These are phyloP conservation scores for Bruchidius siliquastri DNA, from an alignment of 2,888 invertebrate species.

Conservation along the genomic window DNA sequence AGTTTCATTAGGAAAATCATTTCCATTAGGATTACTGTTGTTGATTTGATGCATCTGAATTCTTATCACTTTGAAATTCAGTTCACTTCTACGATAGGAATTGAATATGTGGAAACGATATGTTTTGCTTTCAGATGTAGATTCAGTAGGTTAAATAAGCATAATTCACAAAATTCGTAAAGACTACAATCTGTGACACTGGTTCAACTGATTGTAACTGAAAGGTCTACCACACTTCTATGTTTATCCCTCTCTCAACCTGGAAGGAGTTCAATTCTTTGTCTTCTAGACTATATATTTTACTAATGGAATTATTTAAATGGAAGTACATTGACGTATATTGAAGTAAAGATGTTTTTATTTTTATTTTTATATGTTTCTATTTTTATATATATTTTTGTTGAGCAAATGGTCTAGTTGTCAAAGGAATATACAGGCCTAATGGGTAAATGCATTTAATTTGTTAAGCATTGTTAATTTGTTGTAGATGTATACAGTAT, in stretches of 20 bases:
- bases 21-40: too few relatives aligned
- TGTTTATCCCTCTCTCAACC: background rate
- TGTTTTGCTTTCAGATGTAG: too few relatives aligned
- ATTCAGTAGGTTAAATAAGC: too few relatives aligned
- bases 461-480: background rate
- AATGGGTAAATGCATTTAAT: background rate
- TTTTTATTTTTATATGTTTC: constrained; percentile 1
- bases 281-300: background rate
- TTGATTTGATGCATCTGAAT: too few relatives aligned
- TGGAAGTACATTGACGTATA: background rate
- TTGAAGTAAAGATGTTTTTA: background rate
- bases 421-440: background rate
- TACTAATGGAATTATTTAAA: background rate
- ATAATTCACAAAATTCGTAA: too few relatives aligned
- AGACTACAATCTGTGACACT: background rate
- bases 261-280: background rate
- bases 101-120: too few relatives aligned
- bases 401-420: background rate
- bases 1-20: too few relatives aligned
- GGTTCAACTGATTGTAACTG: background rate
- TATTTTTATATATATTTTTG: constrained; percentile 1
- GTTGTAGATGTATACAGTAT: background rate
- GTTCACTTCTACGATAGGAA: too few relatives aligned
- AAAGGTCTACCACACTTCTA: background rate
- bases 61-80: too few relatives aligned